Percentiles rank a stretch among this genome's conserved stretches.
Conservation (phyloP, 2,797 vertebrate species). For the Poeciliopsis paucimaculata region DNA sequence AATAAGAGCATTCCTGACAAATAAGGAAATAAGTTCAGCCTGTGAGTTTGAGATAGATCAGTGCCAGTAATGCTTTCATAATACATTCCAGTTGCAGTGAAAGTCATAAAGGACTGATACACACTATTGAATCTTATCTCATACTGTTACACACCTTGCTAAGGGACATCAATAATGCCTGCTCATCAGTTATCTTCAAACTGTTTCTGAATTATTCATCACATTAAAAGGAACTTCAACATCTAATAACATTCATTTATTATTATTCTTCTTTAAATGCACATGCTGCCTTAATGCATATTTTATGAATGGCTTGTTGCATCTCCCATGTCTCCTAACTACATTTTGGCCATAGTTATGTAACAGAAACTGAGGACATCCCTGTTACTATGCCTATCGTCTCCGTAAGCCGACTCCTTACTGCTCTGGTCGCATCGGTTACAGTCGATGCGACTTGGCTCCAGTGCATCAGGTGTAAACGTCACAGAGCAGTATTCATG, state of each 20-base stretch:
- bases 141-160: conserved; percentile 9
- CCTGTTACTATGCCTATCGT: conserved; percentile 17
- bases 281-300: background rate
- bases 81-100: conserved; percentile 13
- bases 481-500: background rate
- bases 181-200: conserved; percentile 6
- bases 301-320: background rate
- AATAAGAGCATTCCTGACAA: background rate
- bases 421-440: conserved; percentile 55
- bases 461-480: background rate
- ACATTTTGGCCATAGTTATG: background rate
- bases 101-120: background rate
- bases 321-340: conserved; percentile 13
- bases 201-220: conserved; percentile 17
- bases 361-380: conserved; percentile 52
- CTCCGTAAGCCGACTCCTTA: conserved; percentile 63
- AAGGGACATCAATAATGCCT: conserved; percentile 36
- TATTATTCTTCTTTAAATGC: conserved; percentile 20
- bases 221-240: conserved; percentile 12
- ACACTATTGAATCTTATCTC: conserved; percentile 30
- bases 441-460: conserved; percentile 42
- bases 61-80: conserved; percentile 4
- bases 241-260: conserved; percentile 9
- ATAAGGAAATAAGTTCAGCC: conserved; percentile 1
- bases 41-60: background rate